Percentiles rank a stretch among this genome's conserved stretches.
Conservation (phyloP, 2,797 vertebrate genomes). For the Pangasius mekongensis region DNA sequence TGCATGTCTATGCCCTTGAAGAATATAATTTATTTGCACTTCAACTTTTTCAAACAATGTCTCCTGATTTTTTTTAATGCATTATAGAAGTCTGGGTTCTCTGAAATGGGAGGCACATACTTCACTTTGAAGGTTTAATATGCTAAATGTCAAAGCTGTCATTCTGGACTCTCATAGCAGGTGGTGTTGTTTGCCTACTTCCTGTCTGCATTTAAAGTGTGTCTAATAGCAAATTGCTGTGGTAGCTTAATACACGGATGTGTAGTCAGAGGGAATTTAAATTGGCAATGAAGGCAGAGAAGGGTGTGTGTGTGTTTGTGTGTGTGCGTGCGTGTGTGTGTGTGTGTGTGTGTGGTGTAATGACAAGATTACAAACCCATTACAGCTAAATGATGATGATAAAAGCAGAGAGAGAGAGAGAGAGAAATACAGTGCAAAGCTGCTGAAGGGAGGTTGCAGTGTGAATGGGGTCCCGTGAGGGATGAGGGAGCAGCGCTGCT, state of each 20-base stretch:
- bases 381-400: slow-evolving; percentile 38
- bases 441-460: not conserved
- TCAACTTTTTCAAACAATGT: not conserved
- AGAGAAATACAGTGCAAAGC: slow-evolving; percentile 41
- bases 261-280: slow-evolving; percentile 50
- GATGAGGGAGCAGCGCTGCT: not conserved
- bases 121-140: slow-evolving; percentile 32
- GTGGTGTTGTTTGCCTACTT: slow-evolving; percentile 35
- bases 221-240: slow-evolving; percentile 43
- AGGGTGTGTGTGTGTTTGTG: slow-evolving; percentile 27
- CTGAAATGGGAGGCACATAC: not conserved
- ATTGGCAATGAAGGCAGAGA: slow-evolving; percentile 22
- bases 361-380: slow-evolving; percentile 46
- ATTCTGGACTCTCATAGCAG: slow-evolving; percentile 19
- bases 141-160: slow-evolving; percentile 24
- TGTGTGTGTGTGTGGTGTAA: slow-evolving; percentile 30
- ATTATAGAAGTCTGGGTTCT: not conserved
- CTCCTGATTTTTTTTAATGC: not conserved
- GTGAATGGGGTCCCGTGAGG: slow-evolving; percentile 15
- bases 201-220: slow-evolving; percentile 32
- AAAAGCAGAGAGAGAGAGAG: slow-evolving; percentile 46
- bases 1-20: not conserved
- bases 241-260: slow-evolving; percentile 40
- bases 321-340: slow-evolving; percentile 32
- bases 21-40: not conserved